Evolutionary conservation across 2,113 vertebrate genomes (phyloP).

Genomic region (Syngnathus scovelli): DNA sequence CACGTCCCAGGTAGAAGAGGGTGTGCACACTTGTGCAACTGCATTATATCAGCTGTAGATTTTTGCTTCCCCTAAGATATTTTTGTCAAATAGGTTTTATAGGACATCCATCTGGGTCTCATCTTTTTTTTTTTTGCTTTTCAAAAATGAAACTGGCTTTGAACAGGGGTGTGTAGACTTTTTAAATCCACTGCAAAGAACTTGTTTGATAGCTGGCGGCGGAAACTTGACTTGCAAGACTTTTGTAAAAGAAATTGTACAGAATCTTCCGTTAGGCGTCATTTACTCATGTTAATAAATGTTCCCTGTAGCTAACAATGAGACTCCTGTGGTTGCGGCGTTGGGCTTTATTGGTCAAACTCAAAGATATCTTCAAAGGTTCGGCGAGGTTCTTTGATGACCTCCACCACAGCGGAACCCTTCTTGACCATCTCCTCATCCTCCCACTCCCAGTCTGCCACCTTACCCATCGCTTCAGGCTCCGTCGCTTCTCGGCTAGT

Average conservation of each 20-base stretch:
- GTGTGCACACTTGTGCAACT: too few species aligned
- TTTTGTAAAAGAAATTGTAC: constrained; percentile 66
- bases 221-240: constrained; percentile 31
- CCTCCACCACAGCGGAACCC: constrained; percentile 1
- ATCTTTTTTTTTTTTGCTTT: background rate
- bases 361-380: constrained; percentile 65
- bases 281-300: constrained; percentile 53
- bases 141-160: background rate
- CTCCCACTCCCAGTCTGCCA: constrained; percentile 17
- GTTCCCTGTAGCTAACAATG: constrained; percentile 17
- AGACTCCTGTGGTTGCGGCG: constrained; percentile 1
- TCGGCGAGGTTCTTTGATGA: constrained; percentile 8
- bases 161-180: background rate
- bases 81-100: too few species aligned
- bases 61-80: too few species aligned
- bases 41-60: too few species aligned
- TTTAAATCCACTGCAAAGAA: constrained; percentile 31
- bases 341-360: constrained; percentile 46
- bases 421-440: constrained; percentile 1
- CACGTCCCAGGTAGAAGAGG: too few species aligned
- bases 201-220: constrained; percentile 22
- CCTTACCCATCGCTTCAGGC: background rate
- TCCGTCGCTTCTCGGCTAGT: background rate
- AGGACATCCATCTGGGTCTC: background rate
- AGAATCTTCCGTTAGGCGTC: constrained; percentile 54